phyloP scores from a whole-genome alignment of 2,888 invertebrate species.

The Marronus borbonicus region DNA sequence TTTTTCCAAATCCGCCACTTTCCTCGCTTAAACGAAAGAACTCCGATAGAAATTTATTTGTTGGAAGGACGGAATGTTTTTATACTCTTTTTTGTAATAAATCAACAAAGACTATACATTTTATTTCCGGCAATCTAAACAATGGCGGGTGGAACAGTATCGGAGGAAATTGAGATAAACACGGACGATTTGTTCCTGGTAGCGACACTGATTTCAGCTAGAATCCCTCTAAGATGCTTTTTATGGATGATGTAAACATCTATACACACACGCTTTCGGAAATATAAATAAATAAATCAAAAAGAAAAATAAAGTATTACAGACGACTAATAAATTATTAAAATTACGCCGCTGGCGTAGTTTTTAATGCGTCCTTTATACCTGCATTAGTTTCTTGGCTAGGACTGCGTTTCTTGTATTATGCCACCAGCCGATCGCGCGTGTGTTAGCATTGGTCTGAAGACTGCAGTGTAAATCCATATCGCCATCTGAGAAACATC shows the following conservation, averaged over 20 bases:
- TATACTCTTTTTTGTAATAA: slow-evolving; percentile 31
- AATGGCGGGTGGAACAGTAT: slow-evolving; percentile 15
- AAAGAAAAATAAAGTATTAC: not conserved
- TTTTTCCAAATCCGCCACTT: not conserved
- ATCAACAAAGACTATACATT: slow-evolving; percentile 45
- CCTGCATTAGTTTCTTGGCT: no score
- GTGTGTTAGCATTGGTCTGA: no score
- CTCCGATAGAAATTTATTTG: slow-evolving; percentile 23
- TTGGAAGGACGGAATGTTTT: slow-evolving; percentile 30
- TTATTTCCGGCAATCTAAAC: slow-evolving; percentile 40
- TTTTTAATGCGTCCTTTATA: no score
- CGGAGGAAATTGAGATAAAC: slow-evolving; percentile 35
- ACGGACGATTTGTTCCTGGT: slow-evolving; percentile 35
- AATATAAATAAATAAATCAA: not conserved
- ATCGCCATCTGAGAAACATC: no score
- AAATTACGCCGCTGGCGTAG: no score
- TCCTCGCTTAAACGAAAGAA: slow-evolving; percentile 3
- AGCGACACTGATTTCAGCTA: slow-evolving; percentile 21
- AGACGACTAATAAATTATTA: no score
- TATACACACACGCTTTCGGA: not conserved
- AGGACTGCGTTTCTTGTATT: no score
- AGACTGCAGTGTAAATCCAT: no score
- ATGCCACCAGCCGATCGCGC: no score
- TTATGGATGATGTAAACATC: slow-evolving; percentile 13
- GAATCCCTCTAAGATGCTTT: not conserved